A percentile compares a stretch with the other conserved stretches of the same genome.
Conservation (phyloP, 1,140 invertebrate species). For the Rhopalosiphum padi region DNA sequence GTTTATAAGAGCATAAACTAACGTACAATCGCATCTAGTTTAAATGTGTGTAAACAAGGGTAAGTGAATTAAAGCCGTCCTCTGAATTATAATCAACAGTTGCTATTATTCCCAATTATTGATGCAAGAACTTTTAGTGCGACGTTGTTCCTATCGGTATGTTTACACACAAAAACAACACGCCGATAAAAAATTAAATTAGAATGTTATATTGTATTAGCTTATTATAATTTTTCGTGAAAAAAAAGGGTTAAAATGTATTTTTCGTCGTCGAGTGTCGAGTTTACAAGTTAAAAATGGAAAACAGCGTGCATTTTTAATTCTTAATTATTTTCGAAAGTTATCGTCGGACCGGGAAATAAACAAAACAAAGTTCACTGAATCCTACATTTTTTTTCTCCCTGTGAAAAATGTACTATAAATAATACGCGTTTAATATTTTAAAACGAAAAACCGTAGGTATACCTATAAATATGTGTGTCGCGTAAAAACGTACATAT, state of each 20-base stretch:
- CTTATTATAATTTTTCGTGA: background rate
- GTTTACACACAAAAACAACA: background rate
- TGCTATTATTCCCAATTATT: background rate
- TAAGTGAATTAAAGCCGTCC: background rate
- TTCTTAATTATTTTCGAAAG: conserved; percentile 6
- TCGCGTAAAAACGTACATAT: background rate
- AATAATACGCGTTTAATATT: background rate
- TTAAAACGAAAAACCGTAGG: background rate
- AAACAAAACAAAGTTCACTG: background rate
- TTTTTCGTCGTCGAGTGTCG: background rate
- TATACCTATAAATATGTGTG: background rate
- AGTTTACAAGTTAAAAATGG: background rate
- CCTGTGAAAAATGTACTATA: background rate
- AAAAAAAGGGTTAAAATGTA: background rate
- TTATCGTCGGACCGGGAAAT: background rate
- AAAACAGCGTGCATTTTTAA: conserved; percentile 33
- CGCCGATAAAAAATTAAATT: background rate
- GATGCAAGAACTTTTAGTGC: background rate
- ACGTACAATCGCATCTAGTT: background rate
- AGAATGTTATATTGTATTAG: background rate
- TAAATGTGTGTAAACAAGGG: background rate
- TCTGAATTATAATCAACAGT: background rate
- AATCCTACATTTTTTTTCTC: background rate
- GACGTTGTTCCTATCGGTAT: background rate
- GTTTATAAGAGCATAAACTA: background rate